Base-by-base conservation (phyloP, 2,113 vertebrate species). In the Galbula dea region DNA sequence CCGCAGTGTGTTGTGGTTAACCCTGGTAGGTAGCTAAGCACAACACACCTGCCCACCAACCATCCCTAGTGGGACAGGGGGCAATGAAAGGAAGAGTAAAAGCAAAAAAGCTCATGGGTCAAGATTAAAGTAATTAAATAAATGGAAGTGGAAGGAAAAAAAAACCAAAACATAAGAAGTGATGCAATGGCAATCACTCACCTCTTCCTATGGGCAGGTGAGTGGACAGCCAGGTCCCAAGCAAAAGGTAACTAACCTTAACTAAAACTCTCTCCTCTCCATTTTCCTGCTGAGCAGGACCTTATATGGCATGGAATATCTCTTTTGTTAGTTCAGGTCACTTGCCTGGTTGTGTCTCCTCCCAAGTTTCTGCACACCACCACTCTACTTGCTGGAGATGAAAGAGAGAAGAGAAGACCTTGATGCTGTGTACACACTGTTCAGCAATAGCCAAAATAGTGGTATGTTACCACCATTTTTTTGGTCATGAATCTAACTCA, bases 331-430 rank as follows among this genome's bases (percentile, higher is more conserved):
- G 34, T 54, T 58, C 1, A 4, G 37, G 37, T 49, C 41, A 41
- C 29, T 41, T 78, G 55, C n/a, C 30, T 21, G 41, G 14, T 30
- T 37, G 29, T 11, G 22, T 27, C 23, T 37, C 39, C 14, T 59
- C 43, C n/a, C 23, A 82, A 27, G 36, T 23, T 43, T 66, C 30
- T 41, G 20, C 0, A 0, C 9, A 36, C 6, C 7, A 29, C 27
- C 0, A 1, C 55, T 54, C 32, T 45, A 15, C 32, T 76, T 0
- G 0, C 49, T 43, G 43, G 24, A 21, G 5, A 3, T 34, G 26
- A 76, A 10, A 15, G 37, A 58, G 48, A 27, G 87, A 36, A 41
- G n/a, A 36, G 39, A 27, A 21, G 54, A 21, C 32, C 49, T 49
- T 59, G 55, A 15, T 0, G 2, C 49, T 45, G 24, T 24, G 32